Evolutionary conservation across 1,140 invertebrate genomes (phyloP).

Genomic region (Aphaenogaster floridana): DNA sequence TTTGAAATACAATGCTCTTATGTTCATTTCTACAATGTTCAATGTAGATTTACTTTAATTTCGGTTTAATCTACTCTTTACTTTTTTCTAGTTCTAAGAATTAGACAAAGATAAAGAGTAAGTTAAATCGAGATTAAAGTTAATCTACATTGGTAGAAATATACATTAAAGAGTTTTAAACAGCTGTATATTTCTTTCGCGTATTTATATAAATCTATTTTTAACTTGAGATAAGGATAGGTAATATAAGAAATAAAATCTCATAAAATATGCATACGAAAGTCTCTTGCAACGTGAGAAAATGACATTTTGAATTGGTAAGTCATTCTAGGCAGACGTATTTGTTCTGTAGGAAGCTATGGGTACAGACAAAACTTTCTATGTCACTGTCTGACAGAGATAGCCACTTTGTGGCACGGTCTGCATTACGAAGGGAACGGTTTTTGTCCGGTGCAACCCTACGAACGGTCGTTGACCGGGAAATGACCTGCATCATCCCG

Average conservation of each 20-base stretch:
- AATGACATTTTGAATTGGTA: conserved; percentile 12
- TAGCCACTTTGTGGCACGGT: conserved; percentile 55
- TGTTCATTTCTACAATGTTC: too few species aligned
- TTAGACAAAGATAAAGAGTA: too few species aligned
- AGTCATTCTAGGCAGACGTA: background rate
- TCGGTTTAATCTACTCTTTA: too few species aligned
- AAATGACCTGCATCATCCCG: conserved; percentile 71
- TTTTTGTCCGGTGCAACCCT: conserved; percentile 62
- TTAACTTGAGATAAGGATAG: background rate
- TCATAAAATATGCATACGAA: background rate
- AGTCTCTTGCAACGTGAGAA: background rate
- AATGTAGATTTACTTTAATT: too few species aligned
- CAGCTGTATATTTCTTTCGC: background rate
- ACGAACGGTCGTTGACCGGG: conserved; percentile 57
- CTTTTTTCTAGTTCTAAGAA: too few species aligned
- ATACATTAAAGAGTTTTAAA: background rate
- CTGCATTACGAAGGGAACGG: conserved; percentile 34
- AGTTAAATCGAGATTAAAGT: too few species aligned
- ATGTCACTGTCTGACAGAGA: background rate
- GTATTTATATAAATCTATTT: background rate
- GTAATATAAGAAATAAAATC: background rate
- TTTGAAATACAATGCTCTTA: background rate
- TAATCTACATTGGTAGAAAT: too few species aligned
- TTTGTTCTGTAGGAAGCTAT: conserved; percentile 3
- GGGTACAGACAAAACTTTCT: conserved; percentile 58